Evolutionary conservation across 1,140 invertebrate genomes (phyloP), one percentile per base, ranked within the genome.

Genomic region (Muscidifurax raptorellus): DNA sequence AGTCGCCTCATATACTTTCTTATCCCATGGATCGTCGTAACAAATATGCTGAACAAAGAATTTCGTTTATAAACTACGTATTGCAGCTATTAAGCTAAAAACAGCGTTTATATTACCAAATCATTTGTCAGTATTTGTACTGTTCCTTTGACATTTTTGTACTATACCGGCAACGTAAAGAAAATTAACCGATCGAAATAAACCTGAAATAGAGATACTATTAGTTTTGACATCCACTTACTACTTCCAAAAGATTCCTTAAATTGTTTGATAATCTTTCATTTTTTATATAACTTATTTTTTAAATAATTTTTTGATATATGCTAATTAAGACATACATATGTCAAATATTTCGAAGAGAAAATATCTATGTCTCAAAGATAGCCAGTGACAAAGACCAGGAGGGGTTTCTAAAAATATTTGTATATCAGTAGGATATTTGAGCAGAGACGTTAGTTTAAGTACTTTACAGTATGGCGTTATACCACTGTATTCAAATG

Each of bases 41-140:
- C 40, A 86, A 28, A 89, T 79, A 40, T 90, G 85, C 90, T 89
- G 91, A n/a, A 89, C 52, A n/a, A 86, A 81, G 64, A 90, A 88
- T 28, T 77, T 77, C 9, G 10, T 3, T 44, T n/a, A 18, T 18
- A 12, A 28, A 7, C 47, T 1, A 44, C 36, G 2, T 52, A n/a
- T 52, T 64, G 2, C 12, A 28, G 7, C 1, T 59, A 22, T 6
- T 0, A 59, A 59, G 15, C 22, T 18, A 5, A 59, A 59, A 78
- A 5, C 52, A 71, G 10, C 44, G n/a, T 40, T 15, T 74, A 74
- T 66, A 22, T 64, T 44, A 30, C 15, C n/a, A n/a, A 44, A 28
- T 47, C 5, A 77, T 7, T 59, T 22, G 22, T 59, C 22, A 6
- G 0, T 40, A 7, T 72, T 10, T 30, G 18, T 27, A 44, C 59